Evolutionary conservation across 1,140 invertebrate genomes (phyloP).

Genomic region (Drosophila funebris): DNA sequence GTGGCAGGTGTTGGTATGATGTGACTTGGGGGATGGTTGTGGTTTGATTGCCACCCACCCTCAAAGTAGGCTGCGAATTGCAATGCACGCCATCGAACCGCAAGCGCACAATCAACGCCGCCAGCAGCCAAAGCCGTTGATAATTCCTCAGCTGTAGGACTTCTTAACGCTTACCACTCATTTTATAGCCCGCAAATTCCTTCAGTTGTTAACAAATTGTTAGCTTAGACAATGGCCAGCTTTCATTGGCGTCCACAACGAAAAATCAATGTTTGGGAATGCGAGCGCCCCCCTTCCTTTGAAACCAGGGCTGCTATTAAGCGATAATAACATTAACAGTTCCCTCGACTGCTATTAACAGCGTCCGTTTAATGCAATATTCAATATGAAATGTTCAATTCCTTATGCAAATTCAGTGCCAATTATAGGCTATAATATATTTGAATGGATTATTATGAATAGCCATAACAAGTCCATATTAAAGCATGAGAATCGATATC

Average conservation of each 20-base stretch:
- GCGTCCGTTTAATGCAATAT: neutral
- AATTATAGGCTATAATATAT: no score
- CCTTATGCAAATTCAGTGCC: no score
- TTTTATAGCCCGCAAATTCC: slow-evolving; percentile 27
- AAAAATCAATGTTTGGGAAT: slow-evolving; percentile 59
- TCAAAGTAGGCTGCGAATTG: slow-evolving; percentile 47
- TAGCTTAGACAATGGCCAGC: slow-evolving; percentile 28
- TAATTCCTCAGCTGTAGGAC: neutral
- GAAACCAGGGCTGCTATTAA: slow-evolving; percentile 26
- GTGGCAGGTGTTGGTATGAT: slow-evolving; percentile 14
- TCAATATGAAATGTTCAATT: no score
- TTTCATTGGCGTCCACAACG: slow-evolving; percentile 34
- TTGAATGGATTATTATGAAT: no score
- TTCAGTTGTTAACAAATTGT: slow-evolving; percentile 22
- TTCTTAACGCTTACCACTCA: slow-evolving; percentile 33
- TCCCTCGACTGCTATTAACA: slow-evolving; percentile 27
- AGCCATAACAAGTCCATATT: no score
- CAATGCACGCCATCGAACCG: slow-evolving; percentile 20
- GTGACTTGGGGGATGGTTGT: neutral
- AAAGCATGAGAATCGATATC: no score
- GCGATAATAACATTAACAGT: neutral
- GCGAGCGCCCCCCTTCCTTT: slow-evolving; percentile 46
- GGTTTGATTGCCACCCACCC: slow-evolving; percentile 25
- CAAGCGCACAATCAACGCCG: neutral
- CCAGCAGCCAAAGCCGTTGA: neutral